phyloP scores from a whole-genome alignment of 2,113 vertebrate genomes.

The Brachyhypopomus occidentalis region DNA sequence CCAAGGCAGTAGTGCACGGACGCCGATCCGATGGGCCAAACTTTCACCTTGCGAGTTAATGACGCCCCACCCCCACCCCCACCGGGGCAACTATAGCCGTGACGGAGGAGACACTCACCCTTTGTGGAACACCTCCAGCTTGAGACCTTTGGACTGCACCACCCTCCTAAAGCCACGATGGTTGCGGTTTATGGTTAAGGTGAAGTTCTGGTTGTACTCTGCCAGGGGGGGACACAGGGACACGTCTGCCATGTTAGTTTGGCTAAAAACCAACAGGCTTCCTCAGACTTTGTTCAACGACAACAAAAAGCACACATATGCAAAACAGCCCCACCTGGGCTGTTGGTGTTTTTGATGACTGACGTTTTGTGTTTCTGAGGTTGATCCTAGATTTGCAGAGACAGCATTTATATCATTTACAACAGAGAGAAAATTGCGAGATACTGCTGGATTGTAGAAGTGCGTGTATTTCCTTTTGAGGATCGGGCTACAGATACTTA shows the following conservation, averaged over 20 bases:
- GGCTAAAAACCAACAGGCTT: not conserved
- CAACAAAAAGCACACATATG: not conserved
- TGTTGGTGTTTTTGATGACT: constrained; percentile 93
- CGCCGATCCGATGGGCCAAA: too few species aligned
- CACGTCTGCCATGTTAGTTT: not conserved
- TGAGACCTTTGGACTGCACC: constrained; percentile 89
- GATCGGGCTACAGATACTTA: constrained; percentile 66
- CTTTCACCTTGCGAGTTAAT: too few species aligned
- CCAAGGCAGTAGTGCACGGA: too few species aligned
- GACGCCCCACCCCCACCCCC: too few species aligned
- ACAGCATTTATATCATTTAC: constrained; percentile 10
- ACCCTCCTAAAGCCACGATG: constrained; percentile 89
- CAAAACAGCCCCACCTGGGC: constrained; percentile 78
- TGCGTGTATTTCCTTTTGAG: not conserved
- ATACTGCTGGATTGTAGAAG: not conserved
- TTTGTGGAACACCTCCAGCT: constrained; percentile 96
- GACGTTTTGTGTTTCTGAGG: constrained; percentile 91
- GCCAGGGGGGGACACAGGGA: not conserved
- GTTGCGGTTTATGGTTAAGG: constrained; percentile 89
- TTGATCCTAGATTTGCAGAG: constrained; percentile 79
- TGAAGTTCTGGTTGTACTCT: constrained; percentile 96
- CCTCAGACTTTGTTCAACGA: not conserved
- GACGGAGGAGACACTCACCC: constrained; percentile 76
- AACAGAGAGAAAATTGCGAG: not conserved
- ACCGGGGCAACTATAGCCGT: not conserved